These are phyloP conservation scores for Megaceryle maxima DNA, from an alignment of 2,113 vertebrate species.

Conservation along the genomic window DNA sequence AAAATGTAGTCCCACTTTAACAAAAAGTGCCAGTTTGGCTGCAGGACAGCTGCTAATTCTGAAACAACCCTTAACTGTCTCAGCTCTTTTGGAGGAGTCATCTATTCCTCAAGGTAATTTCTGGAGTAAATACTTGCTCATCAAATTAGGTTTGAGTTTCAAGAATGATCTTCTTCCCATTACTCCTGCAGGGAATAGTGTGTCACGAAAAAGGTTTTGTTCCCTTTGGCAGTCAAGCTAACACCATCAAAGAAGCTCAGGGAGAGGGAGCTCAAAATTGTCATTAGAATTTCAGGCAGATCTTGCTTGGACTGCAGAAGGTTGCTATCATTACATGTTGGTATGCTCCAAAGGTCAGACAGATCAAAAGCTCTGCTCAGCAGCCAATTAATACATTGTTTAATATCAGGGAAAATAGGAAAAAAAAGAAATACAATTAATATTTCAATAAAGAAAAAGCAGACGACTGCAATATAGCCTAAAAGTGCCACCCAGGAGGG, in stretches of 20 bases:
- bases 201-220: constrained; percentile 46
- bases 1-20: background rate
- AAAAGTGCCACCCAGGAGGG: background rate
- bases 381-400: constrained; percentile 47
- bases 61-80: background rate
- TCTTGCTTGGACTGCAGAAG: background rate
- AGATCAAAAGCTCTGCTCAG: constrained; percentile 19
- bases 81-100: background rate
- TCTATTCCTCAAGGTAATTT: background rate
- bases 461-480: background rate
- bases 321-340: background rate
- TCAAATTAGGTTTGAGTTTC: background rate
- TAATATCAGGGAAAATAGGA: background rate
- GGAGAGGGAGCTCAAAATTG: constrained; percentile 43
- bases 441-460: constrained; percentile 17
- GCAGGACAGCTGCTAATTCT: background rate
- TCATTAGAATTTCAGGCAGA: constrained; percentile 38
- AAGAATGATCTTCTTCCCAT: background rate
- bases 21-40: background rate
- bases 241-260: constrained; percentile 45
- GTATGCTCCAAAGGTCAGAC: constrained; percentile 2
- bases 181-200: background rate
- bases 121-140: background rate
- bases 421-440: background rate
- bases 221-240: constrained; percentile 44